Evolutionary conservation across 2,888 invertebrate genomes (phyloP), one percentile per base, ranked within the genome.

Genomic region (Acronicta psi): DNA sequence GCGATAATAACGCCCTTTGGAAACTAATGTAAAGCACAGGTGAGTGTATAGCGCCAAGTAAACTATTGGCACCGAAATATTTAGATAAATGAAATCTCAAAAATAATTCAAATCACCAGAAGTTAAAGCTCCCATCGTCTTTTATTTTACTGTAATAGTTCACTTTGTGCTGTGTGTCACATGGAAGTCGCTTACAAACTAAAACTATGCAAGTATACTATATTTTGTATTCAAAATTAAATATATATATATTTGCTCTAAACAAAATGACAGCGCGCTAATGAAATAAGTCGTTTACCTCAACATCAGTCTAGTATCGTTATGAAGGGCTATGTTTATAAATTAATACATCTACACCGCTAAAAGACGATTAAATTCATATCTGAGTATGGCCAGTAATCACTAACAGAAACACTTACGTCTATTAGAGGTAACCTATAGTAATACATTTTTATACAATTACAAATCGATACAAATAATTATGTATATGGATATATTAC

Each of bases 321-420:
- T 75, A 79, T 68, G 75, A 83, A 86, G 83, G 85, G 83, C 75
- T 83, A 81, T 77, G 74, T 77, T 77, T 71, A 77, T 66, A 84
- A 83, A 83, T 73, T 76, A 85, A 79, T 82, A 86, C 78, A 78
- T 74, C 83, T 87, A 88, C 80, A 80, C 81, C 63, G 65, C 86
- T 88, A 87, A 82, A 76, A 84, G 83, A 89, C 84, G 84, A 85
- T 82, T 89, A 90, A 91, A 90, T 90, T 90, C 91, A 90, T 85
- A 80, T 84, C 83, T 89, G 90, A 92, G 91, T 92, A 91, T 92
- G 92, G 88, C 90, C 78, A 82, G 81, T 87, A 86, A 81, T 84
- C 80, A 86, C 90, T 90, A 91, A 88, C 78, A 81, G 87, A 90
- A 92, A 91, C 89, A 83, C 90, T 92, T 91, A 92, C 36, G 18